Percentiles rank a stretch among this genome's conserved stretches.
phyloP scores from a whole-genome alignment of 2,797 vertebrate genomes.

The Etheostoma nigrum region DNA sequence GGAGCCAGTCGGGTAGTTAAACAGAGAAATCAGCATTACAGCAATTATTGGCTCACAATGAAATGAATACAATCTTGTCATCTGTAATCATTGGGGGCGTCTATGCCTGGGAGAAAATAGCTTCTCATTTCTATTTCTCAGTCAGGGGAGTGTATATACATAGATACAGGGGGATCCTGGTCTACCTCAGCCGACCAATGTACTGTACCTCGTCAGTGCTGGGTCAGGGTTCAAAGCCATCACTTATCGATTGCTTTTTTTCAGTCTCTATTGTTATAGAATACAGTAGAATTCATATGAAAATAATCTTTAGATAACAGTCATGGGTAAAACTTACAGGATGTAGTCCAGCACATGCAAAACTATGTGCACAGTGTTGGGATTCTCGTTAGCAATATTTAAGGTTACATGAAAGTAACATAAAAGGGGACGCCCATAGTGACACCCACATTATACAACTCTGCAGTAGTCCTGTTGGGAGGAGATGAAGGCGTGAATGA shows the following conservation, averaged over 20 bases:
- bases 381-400: not conserved
- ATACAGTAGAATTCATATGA: not conserved
- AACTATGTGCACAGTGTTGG: not conserved
- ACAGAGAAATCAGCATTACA: slow-evolving; percentile 87
- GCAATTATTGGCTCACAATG: slow-evolving; percentile 89
- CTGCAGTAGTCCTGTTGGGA: too few relatives aligned
- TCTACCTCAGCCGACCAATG: not conserved
- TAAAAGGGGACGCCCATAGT: too few relatives aligned
- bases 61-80: slow-evolving; percentile 89
- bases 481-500: too few relatives aligned
- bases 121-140: slow-evolving; percentile 52
- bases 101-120: slow-evolving; percentile 86
- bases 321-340: not conserved
- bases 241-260: not conserved
- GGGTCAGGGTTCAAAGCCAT: not conserved
- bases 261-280: not conserved
- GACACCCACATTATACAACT: not conserved
- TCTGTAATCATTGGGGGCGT: slow-evolving; percentile 88
- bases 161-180: slow-evolving; percentile 7
- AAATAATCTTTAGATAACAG: slow-evolving; percentile 2
- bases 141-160: not conserved
- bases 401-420: not conserved
- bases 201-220: not conserved
- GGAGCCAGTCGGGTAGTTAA: slow-evolving; percentile 87
- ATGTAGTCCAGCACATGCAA: not conserved